Conservation (phyloP, 2,888 invertebrate species). For the Dryocosmus kuriphilus region DNA sequence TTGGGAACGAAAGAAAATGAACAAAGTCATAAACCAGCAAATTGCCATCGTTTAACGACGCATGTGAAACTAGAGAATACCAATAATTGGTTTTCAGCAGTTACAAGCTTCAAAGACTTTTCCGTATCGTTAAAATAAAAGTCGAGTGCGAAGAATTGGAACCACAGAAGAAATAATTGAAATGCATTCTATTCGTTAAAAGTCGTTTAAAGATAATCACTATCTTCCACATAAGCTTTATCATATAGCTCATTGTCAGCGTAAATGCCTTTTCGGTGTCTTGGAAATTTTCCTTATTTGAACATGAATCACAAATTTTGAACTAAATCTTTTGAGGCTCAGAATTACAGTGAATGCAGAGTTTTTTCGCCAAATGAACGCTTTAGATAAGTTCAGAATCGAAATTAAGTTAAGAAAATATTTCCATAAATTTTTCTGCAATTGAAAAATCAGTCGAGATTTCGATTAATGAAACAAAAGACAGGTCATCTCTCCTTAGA, state of each 20-base stretch:
- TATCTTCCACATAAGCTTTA: not conserved
- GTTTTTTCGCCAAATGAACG: not conserved
- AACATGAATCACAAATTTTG: not conserved
- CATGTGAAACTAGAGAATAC: not conserved
- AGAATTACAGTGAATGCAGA: not conserved
- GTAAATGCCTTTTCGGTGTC: not conserved
- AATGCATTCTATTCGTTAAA: constrained; percentile 16
- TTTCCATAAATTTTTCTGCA: not conserved
- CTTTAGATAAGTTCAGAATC: too few species aligned
- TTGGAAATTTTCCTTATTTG: not conserved
- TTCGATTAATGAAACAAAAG: too few species aligned
- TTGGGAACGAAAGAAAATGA: not conserved
- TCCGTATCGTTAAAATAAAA: constrained; percentile 5
- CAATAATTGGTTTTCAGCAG: not conserved
- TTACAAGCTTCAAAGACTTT: not conserved
- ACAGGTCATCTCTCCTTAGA: too few species aligned
- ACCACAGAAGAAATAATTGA: constrained; percentile 8
- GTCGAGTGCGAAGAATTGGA: not conserved
- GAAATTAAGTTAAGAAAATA: not conserved
- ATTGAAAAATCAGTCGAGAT: too few species aligned
- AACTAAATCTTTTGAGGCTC: not conserved
- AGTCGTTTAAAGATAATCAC: constrained; percentile 25
- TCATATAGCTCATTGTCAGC: not conserved
- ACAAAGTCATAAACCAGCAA: not conserved
- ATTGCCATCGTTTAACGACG: constrained; percentile 16